phyloP scores from a whole-genome alignment of 2,888 invertebrate species.

The Polydrusus tereticollis region DNA sequence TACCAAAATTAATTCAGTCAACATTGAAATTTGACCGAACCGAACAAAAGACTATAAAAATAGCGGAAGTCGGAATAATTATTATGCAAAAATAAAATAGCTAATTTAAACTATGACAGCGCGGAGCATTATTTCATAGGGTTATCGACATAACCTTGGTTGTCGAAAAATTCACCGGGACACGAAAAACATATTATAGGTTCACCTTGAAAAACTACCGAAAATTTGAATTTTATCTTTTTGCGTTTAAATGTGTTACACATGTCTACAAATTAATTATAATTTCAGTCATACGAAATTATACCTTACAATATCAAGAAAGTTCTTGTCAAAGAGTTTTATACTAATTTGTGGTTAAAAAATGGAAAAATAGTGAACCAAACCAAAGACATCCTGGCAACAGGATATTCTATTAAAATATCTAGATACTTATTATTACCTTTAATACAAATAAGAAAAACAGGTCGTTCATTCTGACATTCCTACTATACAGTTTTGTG shows the following conservation, averaged over 20 bases:
- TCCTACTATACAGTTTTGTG: constrained; percentile 1
- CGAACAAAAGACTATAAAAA: constrained; percentile 21
- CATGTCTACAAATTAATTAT: not conserved
- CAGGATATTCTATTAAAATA: too few relatives aligned
- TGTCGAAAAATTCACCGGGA: constrained; percentile 34
- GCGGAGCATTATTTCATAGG: constrained; percentile 30
- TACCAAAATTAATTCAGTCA: not conserved
- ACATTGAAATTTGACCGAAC: not conserved
- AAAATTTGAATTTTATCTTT: constrained; percentile 45
- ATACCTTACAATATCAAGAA: too few relatives aligned
- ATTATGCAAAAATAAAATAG: constrained; percentile 33
- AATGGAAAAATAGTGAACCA: too few relatives aligned
- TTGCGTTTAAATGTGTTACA: constrained; percentile 14
- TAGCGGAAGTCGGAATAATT: constrained; percentile 35
- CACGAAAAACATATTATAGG: constrained; percentile 26
- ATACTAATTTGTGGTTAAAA: too few relatives aligned
- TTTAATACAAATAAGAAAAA: too few relatives aligned
- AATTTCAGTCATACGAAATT: not conserved
- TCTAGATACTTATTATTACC: too few relatives aligned
- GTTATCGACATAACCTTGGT: constrained; percentile 45
- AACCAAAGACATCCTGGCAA: too few relatives aligned
- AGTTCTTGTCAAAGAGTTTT: too few relatives aligned
- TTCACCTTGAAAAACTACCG: constrained; percentile 45
- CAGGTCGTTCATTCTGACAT: not conserved
- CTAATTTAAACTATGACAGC: constrained; percentile 34